These are phyloP conservation scores for Pherbina coryleti DNA, from an alignment of 2,888 invertebrate genomes.

Conservation along the genomic window DNA sequence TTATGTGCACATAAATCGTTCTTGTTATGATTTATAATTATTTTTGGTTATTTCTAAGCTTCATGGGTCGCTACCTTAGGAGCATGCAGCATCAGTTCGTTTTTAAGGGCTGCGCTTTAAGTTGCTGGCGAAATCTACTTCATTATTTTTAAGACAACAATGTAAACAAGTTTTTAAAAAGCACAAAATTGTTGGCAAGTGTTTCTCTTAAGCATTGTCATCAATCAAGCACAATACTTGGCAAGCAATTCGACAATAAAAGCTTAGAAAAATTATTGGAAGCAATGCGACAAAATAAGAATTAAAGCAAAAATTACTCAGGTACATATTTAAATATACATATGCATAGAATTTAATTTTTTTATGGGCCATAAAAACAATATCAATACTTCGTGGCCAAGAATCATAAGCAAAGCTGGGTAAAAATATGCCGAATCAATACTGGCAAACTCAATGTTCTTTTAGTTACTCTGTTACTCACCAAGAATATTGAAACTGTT, in stretches of 20 bases:
- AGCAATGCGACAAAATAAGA: background rate
- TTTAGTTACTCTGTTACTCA: no score
- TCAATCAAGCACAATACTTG: slow-evolving; percentile 24
- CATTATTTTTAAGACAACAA: background rate
- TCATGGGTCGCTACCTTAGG: background rate
- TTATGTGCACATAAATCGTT: no score
- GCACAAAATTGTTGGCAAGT: slow-evolving; percentile 11
- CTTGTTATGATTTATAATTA: background rate
- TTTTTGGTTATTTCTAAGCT: background rate
- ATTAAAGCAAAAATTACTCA: background rate
- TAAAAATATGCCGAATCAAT: background rate
- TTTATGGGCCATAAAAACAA: background rate
- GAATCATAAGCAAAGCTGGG: background rate
- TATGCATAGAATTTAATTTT: background rate
- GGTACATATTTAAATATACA: background rate
- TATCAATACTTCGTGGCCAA: background rate
- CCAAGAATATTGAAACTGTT: no score
- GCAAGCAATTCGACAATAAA: slow-evolving; percentile 31
- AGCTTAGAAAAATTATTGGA: slow-evolving; percentile 7
- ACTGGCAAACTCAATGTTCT: background rate
- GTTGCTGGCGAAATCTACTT: background rate
- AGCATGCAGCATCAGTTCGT: background rate
- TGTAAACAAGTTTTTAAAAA: background rate
- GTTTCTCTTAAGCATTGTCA: background rate
- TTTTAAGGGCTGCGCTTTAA: background rate